Evolutionary conservation across 2,797 vertebrate species (phyloP), one percentile per base, ranked within the genome.

Genomic region (Tachyglossus aculeatus): DNA sequence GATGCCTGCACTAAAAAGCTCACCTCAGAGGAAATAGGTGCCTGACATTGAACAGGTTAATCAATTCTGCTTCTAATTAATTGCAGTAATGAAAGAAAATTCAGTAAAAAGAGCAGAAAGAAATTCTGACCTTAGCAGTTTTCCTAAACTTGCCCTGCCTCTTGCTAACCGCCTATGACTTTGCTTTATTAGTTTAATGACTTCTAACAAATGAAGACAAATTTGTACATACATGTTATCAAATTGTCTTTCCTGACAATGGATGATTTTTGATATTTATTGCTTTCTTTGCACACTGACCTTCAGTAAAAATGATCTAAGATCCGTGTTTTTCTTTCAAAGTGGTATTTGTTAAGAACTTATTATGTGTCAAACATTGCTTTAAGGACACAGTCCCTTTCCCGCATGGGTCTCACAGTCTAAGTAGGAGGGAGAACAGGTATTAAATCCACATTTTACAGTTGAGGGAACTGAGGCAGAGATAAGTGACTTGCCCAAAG

Each of bases 101-200:
- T 36, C 4, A 1, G 33, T 47, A 29, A 53, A 22, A 0, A 7
- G 10, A 33, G 5, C 6, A 45, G 53, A 67, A 47, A 18, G 33
- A 66, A 45, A 60, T 37, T 3, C n/a, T 64, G n/a, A 47, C 6
- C 6, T 50, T 51, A 60, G 33, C 7, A 41, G 7, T 14, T 43
- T 32, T 37, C 24, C 21, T 59, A 50, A 56, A 5, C 3, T n/a
- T 64, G 10, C 54, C 47, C 11, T 57, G 7, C n/a, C 14, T 66
- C 18, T 45, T 50, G 9, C 25, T 21, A 38, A 4, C 3, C 1
- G 22, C 3, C 27, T 55, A 65, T 31, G 36, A 38, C 3, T 62
- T 64, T 63, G 54, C 25, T 48, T 37, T 25, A 67, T n/a, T 40
- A 19, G 32, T 18, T 37, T 59, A 52, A 56, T 81, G 37, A 56